Evolutionary conservation across 2,797 vertebrate genomes (phyloP).

Genomic region (Aythya fuligula): DNA sequence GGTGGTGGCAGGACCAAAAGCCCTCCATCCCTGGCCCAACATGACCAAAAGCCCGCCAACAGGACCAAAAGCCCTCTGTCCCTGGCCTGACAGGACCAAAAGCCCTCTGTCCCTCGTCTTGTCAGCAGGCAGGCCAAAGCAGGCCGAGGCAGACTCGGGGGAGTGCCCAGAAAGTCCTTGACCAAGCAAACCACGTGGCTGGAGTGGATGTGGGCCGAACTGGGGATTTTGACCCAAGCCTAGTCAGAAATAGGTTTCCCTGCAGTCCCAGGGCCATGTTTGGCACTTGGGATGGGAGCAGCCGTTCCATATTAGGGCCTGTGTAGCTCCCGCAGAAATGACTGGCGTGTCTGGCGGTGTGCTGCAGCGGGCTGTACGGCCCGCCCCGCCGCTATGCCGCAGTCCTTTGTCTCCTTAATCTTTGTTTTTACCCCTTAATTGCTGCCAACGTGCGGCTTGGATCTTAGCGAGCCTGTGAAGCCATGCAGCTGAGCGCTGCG

Average conservation of each 20-base stretch:
- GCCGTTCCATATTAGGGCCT: not conserved
- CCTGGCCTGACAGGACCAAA: not conserved
- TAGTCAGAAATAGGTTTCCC: not conserved
- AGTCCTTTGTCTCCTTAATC: not conserved
- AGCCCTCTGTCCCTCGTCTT: not conserved
- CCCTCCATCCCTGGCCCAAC: too few species aligned
- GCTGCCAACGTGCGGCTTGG: not conserved
- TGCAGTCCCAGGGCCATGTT: not conserved
- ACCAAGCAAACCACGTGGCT: not conserved
- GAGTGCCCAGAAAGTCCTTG: not conserved
- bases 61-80: not conserved
- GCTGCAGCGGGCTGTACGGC: not conserved
- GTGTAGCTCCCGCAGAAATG: rapidly evolving
- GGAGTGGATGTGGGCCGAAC: rapidly evolving
- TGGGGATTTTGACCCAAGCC: not conserved
- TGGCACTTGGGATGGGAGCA: rapidly evolving
- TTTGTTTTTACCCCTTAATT: not conserved
- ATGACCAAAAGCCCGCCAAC: too few species aligned
- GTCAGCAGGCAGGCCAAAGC: not conserved
- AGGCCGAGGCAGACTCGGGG: not conserved
- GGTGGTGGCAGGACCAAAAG: too few species aligned
- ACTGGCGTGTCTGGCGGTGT: not conserved
- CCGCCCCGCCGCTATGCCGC: rapidly evolving
- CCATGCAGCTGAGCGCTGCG: not conserved
- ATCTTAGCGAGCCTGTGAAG: not conserved